Conservation (phyloP, 2,113 vertebrate genomes). For the Aplodontia rufa region DNA sequence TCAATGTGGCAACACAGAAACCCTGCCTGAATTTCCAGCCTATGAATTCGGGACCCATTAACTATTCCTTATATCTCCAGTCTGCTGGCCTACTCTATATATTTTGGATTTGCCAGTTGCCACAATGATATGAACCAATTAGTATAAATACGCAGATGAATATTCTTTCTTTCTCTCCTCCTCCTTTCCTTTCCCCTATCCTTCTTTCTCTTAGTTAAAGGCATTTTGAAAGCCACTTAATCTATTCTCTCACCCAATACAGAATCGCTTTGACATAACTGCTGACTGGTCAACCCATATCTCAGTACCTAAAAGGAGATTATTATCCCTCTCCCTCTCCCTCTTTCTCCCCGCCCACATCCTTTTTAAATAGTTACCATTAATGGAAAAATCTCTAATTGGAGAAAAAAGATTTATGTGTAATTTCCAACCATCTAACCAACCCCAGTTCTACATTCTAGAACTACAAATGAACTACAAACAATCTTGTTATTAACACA, state of each 20-base stretch:
- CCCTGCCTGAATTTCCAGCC: neutral
- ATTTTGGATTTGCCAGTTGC: neutral
- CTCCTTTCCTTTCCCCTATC: too few relatives aligned
- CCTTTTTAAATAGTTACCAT: neutral
- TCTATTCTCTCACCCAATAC: neutral
- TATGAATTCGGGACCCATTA: neutral
- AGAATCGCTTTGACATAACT: neutral
- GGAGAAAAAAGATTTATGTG: neutral
- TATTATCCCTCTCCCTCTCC: neutral
- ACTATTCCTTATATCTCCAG: neutral
- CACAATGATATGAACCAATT: neutral
- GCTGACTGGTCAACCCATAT: neutral
- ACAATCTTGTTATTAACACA: neutral
- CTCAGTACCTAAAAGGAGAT: neutral
- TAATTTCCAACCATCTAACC: neutral
- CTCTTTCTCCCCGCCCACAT: neutral
- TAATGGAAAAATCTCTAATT: neutral
- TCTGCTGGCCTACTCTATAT: neutral
- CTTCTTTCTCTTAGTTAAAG: neutral
- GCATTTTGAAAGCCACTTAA: neutral
- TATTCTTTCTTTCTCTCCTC: neutral
- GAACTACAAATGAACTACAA: conserved; percentile 32
- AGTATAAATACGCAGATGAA: neutral
- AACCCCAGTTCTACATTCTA: conserved; percentile 26
- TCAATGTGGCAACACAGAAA: neutral